phyloP scores from a whole-genome alignment of 2,113 vertebrate species.

The Equus quagga region DNA sequence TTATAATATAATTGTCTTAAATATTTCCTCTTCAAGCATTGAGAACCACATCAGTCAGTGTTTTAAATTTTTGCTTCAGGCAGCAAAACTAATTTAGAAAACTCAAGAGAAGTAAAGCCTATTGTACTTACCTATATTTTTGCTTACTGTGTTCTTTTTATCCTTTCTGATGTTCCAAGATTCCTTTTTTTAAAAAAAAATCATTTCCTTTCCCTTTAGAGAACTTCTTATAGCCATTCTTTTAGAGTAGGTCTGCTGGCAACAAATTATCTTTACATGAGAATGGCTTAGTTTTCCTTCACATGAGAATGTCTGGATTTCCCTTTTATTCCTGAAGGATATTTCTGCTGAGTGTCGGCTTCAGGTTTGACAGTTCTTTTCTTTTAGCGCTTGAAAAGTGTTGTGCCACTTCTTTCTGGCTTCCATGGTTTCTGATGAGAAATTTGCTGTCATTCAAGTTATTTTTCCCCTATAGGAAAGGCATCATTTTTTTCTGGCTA shows the following conservation, averaged over 20 bases:
- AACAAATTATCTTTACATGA: constrained; percentile 8
- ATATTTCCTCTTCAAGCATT: not conserved
- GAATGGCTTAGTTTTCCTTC: constrained; percentile 31
- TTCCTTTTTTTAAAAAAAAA: not conserved
- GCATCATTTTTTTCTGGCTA: constrained; percentile 18
- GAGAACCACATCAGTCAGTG: not conserved
- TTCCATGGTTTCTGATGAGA: constrained; percentile 9
- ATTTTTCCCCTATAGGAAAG: not conserved
- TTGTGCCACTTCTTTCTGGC: not conserved
- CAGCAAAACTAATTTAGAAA: not conserved
- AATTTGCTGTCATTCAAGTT: constrained; percentile 3
- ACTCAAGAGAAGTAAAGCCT: not conserved
- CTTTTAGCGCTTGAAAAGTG: not conserved
- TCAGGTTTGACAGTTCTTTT: not conserved
- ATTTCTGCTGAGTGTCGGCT: not conserved
- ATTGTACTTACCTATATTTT: constrained; percentile 25
- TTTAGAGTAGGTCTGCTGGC: not conserved
- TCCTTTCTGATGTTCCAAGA: not conserved
- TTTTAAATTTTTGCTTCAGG: constrained; percentile 11
- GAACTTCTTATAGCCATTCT: constrained; percentile 3
- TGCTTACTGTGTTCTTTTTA: constrained; percentile 9
- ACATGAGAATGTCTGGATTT: not conserved
- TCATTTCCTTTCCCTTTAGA: constrained; percentile 23
- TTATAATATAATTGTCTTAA: not conserved
- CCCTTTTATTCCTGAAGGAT: not conserved